Percentiles rank a stretch among this genome's conserved stretches.
Evolutionary conservation across 1,140 invertebrate genomes (phyloP).

Genomic region (Eupeodes corollae): DNA sequence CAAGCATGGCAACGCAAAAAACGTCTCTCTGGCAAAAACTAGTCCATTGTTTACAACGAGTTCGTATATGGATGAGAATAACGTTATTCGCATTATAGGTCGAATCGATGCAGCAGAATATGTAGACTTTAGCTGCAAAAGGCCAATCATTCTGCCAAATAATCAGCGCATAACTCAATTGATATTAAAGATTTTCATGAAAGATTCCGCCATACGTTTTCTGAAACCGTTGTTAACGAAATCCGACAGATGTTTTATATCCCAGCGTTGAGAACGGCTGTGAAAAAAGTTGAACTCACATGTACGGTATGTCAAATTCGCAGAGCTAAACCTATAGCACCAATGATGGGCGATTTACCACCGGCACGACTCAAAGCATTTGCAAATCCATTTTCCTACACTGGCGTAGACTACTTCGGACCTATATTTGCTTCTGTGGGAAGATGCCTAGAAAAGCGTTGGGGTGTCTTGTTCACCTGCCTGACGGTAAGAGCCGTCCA

Average conservation of each 20-base stretch:
- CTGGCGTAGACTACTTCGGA: conserved; percentile 7
- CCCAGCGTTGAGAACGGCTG: background rate
- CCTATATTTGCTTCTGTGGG: conserved; percentile 10
- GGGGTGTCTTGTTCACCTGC: conserved; percentile 15
- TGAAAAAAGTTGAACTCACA: background rate
- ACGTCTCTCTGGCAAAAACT: too few species aligned
- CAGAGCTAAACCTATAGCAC: conserved; percentile 1
- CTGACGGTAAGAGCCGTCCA: conserved; percentile 13
- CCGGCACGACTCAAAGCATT: background rate
- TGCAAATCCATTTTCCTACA: conserved; percentile 5
- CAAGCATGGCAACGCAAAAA: too few species aligned
- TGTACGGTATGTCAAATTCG: conserved; percentile 1
- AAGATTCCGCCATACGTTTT: background rate
- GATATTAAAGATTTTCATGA: conserved; percentile 18
- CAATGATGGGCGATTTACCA: conserved; percentile 2
- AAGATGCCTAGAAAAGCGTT: conserved; percentile 11
- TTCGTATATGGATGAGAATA: background rate
- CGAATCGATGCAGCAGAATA: background rate
- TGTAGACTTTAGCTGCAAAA: too few species aligned
- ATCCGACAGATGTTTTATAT: too few species aligned
- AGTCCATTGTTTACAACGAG: too few species aligned
- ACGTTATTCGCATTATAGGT: background rate
- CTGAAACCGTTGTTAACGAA: background rate
- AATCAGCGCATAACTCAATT: conserved; percentile 29
- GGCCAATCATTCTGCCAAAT: too few species aligned